Evolutionary conservation across 2,888 invertebrate genomes (phyloP).

Genomic region (Limulus polyphemus): DNA sequence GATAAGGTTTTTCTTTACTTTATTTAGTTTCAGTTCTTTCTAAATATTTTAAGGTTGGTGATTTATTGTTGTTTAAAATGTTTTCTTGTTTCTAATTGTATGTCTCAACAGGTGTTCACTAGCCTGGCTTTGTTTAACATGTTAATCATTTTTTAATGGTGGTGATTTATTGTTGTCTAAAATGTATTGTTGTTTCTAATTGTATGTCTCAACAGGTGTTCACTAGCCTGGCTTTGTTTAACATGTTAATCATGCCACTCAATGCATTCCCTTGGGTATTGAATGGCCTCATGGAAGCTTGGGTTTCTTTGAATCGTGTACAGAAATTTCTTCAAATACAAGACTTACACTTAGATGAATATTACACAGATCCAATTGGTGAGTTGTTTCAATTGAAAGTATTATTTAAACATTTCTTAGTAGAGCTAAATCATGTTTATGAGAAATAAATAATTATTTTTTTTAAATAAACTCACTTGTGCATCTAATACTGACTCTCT

Average conservation of each 20-base stretch:
- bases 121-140: slow-evolving; percentile 88
- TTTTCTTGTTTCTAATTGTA: slow-evolving; percentile 29
- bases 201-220: slow-evolving; percentile 48
- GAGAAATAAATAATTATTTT: no score
- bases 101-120: slow-evolving; percentile 54
- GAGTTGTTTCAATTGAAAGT: background rate
- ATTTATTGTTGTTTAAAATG: background rate
- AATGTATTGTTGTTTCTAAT: slow-evolving; percentile 13
- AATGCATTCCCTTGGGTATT: slow-evolving; percentile 98
- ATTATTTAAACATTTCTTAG: no score
- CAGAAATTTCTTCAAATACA: slow-evolving; percentile 52
- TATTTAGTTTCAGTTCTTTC: no score
- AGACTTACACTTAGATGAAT: slow-evolving; percentile 46
- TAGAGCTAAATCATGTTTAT: no score
- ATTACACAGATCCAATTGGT: slow-evolving; percentile 41
- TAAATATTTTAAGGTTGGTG: no score
- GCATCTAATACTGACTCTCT: no score
- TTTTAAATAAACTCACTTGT: no score
- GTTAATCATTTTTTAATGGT: no score
- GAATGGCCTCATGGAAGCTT: slow-evolving; percentile 89
- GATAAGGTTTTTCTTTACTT: no score
- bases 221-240: slow-evolving; percentile 83
- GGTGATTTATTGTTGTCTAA: slow-evolving; percentile 2
- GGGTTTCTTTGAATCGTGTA: slow-evolving; percentile 81
- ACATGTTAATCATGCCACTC: slow-evolving; percentile 87